These are phyloP conservation scores for Buceros bicornis DNA, from an alignment of 2,797 vertebrate species.

Conservation along the genomic window DNA sequence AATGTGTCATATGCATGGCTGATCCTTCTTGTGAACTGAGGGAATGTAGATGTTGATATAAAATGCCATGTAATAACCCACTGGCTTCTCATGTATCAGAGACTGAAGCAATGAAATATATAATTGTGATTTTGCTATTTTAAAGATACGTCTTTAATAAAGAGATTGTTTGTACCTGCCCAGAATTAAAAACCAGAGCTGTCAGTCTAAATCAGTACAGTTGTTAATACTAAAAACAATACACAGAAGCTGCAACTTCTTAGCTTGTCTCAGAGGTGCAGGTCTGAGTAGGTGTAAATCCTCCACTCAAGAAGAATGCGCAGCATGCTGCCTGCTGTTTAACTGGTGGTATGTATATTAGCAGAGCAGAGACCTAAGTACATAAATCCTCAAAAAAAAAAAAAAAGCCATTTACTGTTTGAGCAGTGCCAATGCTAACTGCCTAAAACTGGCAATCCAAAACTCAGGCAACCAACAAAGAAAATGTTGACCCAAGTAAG, in stretches of 20 bases:
- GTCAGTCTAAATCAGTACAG: constrained; percentile 48
- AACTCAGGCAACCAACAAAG: constrained; percentile 1
- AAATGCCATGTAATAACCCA: neutral
- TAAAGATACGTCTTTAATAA: constrained; percentile 66
- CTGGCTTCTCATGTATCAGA: constrained; percentile 18
- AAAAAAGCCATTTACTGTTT: constrained; percentile 53
- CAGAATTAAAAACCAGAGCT: constrained; percentile 70
- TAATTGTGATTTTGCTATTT: constrained; percentile 34
- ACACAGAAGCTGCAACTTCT: constrained; percentile 62
- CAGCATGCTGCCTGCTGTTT: constrained; percentile 16
- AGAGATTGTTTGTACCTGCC: constrained; percentile 54
- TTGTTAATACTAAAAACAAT: constrained; percentile 64
- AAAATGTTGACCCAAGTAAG: constrained; percentile 27
- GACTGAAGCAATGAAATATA: constrained; percentile 36
- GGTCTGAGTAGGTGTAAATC: constrained; percentile 64
- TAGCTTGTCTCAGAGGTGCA: neutral
- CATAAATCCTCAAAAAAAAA: constrained; percentile 61
- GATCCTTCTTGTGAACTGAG: neutral
- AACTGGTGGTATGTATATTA: constrained; percentile 52
- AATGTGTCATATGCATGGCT: neutral
- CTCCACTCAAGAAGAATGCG: constrained; percentile 51
- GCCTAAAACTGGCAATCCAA: constrained; percentile 69
- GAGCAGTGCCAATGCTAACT: constrained; percentile 65
- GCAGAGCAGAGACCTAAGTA: constrained; percentile 24
- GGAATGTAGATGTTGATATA: neutral